These are phyloP conservation scores for Nibea coibor DNA, from an alignment of 2,113 vertebrate species.

Conservation along the genomic window DNA sequence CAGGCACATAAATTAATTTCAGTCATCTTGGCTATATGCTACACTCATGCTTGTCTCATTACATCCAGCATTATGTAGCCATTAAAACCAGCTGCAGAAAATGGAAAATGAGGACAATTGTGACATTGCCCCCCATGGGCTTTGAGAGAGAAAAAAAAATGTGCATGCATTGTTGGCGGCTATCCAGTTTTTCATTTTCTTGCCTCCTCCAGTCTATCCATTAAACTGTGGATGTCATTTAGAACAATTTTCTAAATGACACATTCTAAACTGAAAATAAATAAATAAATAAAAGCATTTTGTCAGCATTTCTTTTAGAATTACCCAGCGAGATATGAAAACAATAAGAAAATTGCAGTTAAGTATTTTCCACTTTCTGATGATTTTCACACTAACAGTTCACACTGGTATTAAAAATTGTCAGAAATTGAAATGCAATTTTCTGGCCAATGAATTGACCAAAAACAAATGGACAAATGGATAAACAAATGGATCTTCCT, in stretches of 20 bases:
- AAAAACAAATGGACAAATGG: too few species aligned
- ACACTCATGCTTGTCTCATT: conserved; percentile 40
- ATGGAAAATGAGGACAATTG: conserved; percentile 47
- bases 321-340: background rate
- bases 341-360: too few species aligned
- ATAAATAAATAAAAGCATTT: background rate
- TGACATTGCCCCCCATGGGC: conserved; percentile 39
- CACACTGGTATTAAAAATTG: too few species aligned
- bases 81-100: conserved; percentile 58
- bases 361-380: background rate
- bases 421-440: too few species aligned
- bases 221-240: conserved; percentile 23
- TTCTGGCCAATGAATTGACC: too few species aligned
- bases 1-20: conserved; percentile 36
- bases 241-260: background rate
- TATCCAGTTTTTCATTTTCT: conserved; percentile 24
- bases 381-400: background rate
- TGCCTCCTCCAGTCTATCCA: conserved; percentile 26
- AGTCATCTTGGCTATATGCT: conserved; percentile 37
- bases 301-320: background rate
- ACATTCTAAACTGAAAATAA: background rate
- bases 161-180: conserved; percentile 25
- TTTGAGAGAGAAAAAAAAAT: conserved; percentile 44
- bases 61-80: conserved; percentile 7
- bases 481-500: too few species aligned